These are phyloP conservation scores for Leptopilina boulardi DNA, from an alignment of 1,140 invertebrate species.

Conservation along the genomic window DNA sequence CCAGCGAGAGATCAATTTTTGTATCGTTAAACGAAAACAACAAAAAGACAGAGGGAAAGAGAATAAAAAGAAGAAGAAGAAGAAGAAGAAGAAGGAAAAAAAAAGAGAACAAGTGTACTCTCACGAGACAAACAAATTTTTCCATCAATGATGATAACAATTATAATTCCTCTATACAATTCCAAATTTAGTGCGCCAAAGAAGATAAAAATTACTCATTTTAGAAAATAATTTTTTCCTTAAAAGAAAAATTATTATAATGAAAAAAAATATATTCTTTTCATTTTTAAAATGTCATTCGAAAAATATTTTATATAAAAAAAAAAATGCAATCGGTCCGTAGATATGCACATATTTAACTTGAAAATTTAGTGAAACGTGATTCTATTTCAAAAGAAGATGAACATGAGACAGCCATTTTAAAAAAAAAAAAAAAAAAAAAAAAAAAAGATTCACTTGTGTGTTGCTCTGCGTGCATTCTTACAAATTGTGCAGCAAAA, in stretches of 20 bases:
- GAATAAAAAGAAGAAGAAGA: no score
- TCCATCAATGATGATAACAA: neutral
- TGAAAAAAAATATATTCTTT: no score
- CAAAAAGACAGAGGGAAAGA: neutral
- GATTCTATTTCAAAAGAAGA: neutral
- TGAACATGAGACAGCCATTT: conserved; percentile 16
- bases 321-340: neutral
- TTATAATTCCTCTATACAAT: no score
- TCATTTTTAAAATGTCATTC: no score
- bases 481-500: conserved; percentile 26
- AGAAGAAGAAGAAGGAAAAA: neutral
- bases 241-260: no score
- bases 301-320: no score
- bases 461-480: conserved; percentile 20
- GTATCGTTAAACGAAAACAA: conserved; percentile 19
- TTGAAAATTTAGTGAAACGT: neutral
- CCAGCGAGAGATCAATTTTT: conserved; percentile 22
- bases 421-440: no score
- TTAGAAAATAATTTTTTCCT: no score
- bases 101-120: neutral
- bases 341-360: neutral
- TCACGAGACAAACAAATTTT: conserved; percentile 7
- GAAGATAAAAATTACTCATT: no score
- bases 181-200: no score
- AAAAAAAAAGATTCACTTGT: neutral